Evolutionary conservation across 2,797 vertebrate genomes (phyloP), one percentile per base, ranked within the genome.

Genomic region (Clangula hyemalis): DNA sequence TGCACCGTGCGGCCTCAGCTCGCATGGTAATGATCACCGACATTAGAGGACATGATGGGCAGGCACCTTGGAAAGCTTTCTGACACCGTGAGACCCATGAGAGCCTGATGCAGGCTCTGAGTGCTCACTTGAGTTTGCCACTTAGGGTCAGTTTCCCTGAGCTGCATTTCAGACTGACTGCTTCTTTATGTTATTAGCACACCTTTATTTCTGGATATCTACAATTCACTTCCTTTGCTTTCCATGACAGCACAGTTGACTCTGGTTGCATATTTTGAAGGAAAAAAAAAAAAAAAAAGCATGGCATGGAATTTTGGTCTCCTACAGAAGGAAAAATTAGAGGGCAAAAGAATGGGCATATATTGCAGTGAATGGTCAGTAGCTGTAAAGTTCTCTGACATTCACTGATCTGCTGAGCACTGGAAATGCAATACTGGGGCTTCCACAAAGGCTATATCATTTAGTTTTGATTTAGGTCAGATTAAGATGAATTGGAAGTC

Each of bases 381-480:
- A 32, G 32, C 4, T 45, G 30, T 22, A 79, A 36, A 79, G 25
- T 89, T 81, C 21, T 54, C 64, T 88, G 53, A 45, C n/a, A 61
- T 4, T 84, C 54, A 27, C 21, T 30, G 51, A 58, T 70, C 17
- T 73, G 13, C 41, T 70, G 21, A 90, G 69, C 16, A 65, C 2
- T 62, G 9, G 45, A 89, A 89, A 82, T 8, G 5, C 14, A 69
- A 4, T 10, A 13, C 45, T 68, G 49, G 38, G 41, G 54, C 34
- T 89, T 22, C 64, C 39, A 32, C 77, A 90, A 84, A 68, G 28
- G 49, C 36, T 68, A 13, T 6, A 18, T 39, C 10, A 81, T 13
- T 54, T 39, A 93, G 61, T 32, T 45, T 84, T 75, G 41, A 54
- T 82, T 91, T 89, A 87, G 34, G 56, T 65, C 25, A 34, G 25